A percentile compares a stretch with the other conserved stretches of the same genome.
Evolutionary conservation across 2,888 invertebrate species (phyloP).

Genomic region (Stratiomys singularior): DNA sequence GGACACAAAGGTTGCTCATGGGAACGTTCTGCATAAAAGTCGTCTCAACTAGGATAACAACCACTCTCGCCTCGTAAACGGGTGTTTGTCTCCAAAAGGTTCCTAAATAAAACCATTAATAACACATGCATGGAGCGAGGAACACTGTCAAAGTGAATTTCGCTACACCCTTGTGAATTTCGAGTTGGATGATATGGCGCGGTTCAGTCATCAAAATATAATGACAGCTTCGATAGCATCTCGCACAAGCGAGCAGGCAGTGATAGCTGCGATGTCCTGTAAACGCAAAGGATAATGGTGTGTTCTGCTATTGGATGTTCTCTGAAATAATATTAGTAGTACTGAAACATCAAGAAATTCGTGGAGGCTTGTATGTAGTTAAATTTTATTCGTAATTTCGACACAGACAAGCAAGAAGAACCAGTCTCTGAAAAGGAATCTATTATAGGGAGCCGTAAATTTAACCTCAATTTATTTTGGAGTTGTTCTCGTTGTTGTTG

Average conservation of each 20-base stretch:
- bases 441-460: background rate
- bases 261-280: background rate
- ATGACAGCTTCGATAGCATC: constrained; percentile 30
- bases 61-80: constrained; percentile 8
- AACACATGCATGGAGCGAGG: constrained; percentile 40
- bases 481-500: too few species aligned
- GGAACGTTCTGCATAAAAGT: constrained; percentile 35
- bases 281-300: constrained; percentile 19
- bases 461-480: too few species aligned
- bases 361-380: constrained; percentile 13
- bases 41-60: constrained; percentile 34
- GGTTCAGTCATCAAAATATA: constrained; percentile 37
- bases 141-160: constrained; percentile 39
- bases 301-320: background rate
- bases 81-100: constrained; percentile 10
- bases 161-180: constrained; percentile 41
- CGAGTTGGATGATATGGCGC: constrained; percentile 33
- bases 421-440: background rate
- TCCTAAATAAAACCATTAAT: constrained; percentile 44
- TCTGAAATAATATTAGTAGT: background rate
- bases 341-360: background rate
- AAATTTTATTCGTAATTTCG: constrained; percentile 28
- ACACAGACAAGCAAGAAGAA: background rate
- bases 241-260: background rate
- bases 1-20: constrained; percentile 33